phyloP scores from a whole-genome alignment of 1,140 invertebrate species.

The Aplysia californica region DNA sequence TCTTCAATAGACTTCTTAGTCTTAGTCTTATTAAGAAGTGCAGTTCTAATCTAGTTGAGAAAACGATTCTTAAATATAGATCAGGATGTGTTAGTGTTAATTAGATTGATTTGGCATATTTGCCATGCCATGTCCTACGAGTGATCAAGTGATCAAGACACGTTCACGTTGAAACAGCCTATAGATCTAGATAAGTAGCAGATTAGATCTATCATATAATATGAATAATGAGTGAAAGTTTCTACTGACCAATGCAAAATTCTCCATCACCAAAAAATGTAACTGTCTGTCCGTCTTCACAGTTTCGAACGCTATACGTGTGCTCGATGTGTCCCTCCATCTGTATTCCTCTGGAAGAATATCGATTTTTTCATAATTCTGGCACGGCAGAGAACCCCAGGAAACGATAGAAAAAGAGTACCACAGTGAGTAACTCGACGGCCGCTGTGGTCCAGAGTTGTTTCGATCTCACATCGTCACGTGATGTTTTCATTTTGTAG shows the following conservation, averaged over 20 bases:
- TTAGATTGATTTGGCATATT: not conserved
- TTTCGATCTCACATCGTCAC: too few relatives aligned
- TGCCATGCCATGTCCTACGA: too few relatives aligned
- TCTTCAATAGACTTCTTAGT: too few relatives aligned
- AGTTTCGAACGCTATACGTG: conserved; percentile 12
- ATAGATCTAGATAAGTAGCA: not conserved
- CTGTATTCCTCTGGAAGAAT: not conserved
- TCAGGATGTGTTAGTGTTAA: not conserved
- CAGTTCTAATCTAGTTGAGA: too few relatives aligned
- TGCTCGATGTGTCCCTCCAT: conserved; percentile 6
- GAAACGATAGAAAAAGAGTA: too few relatives aligned
- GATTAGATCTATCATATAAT: not conserved
- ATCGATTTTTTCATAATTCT: too few relatives aligned
- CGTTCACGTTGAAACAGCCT: not conserved
- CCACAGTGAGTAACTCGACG: too few relatives aligned
- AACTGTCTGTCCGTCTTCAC: conserved; percentile 19
- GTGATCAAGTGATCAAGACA: not conserved
- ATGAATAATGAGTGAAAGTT: too few relatives aligned
- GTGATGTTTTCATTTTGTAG: too few relatives aligned
- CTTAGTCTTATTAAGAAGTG: too few relatives aligned
- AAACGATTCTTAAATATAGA: not conserved
- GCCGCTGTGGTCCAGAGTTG: too few relatives aligned
- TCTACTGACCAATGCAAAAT: conserved; percentile 14
- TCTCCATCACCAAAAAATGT: conserved; percentile 8
- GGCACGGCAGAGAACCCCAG: too few relatives aligned